These are phyloP conservation scores for Dromaius novaehollandiae DNA, from an alignment of 2,113 vertebrate genomes.

Conservation along the genomic window DNA sequence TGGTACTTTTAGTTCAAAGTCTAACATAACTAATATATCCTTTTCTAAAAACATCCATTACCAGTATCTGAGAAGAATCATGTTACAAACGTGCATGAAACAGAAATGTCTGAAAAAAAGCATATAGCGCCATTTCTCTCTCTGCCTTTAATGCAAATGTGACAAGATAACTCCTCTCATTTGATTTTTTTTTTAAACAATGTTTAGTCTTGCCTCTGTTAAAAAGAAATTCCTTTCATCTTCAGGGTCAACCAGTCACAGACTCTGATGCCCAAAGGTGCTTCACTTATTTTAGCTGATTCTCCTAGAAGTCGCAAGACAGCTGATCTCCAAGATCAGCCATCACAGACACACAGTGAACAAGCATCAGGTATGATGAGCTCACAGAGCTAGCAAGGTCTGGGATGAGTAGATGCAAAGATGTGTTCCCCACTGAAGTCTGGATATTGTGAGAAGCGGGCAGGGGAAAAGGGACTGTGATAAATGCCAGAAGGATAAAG, in stretches of 20 bases:
- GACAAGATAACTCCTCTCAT: background rate
- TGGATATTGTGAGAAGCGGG: background rate
- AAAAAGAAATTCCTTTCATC: background rate
- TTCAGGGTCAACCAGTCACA: background rate
- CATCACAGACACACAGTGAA: background rate
- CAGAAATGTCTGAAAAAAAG: background rate
- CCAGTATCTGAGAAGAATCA: background rate
- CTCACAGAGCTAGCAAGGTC: background rate
- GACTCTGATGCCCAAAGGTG: background rate
- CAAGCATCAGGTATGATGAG: background rate
- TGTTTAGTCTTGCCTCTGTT: background rate
- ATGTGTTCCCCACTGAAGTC: background rate
- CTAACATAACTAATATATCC: fast-evolving
- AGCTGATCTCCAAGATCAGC: background rate
- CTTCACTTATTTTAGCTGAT: background rate
- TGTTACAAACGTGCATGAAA: background rate
- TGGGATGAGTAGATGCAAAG: background rate
- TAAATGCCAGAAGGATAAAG: background rate
- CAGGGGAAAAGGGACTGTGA: background rate
- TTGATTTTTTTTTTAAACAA: background rate
- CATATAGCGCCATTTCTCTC: fast-evolving
- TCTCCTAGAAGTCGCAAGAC: background rate
- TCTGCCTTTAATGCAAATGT: background rate
- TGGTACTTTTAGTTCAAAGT: background rate
- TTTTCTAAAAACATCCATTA: background rate